A percentile compares a stretch with the other conserved stretches of the same genome.
phyloP scores from a whole-genome alignment of 1,140 invertebrate species.

The Neoseiulus cucumeris region DNA sequence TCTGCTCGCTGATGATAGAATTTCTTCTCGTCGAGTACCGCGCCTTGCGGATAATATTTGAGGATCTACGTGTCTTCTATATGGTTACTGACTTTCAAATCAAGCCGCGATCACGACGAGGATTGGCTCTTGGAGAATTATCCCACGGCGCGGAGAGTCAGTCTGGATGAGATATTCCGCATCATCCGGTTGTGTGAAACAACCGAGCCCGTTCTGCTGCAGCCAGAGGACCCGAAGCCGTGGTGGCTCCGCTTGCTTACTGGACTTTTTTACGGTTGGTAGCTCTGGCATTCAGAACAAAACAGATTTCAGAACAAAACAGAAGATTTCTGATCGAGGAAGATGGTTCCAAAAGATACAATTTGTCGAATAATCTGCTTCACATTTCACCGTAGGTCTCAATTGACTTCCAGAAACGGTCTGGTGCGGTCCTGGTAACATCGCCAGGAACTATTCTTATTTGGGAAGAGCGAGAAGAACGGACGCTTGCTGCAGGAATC shows the following conservation, averaged over 20 bases:
- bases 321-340: not conserved
- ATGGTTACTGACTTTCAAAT: no score
- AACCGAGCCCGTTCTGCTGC: not conserved
- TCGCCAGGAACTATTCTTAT: not conserved
- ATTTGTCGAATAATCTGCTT: not conserved
- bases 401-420: not conserved
- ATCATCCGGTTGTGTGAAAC: not conserved
- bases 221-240: not conserved
- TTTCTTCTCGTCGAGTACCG: no score
- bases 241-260: not conserved
- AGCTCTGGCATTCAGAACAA: not conserved
- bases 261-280: not conserved
- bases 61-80: no score
- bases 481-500: not conserved
- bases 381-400: not conserved
- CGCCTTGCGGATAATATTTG: no score
- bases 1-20: no score
- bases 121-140: not conserved
- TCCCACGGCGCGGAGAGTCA: not conserved
- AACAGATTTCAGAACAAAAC: not conserved
- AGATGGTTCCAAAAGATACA: not conserved
- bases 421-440: not conserved
- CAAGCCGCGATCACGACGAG: not conserved
- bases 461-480: not conserved
- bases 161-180: not conserved